These are phyloP conservation scores for Camelus dromedarius DNA, from an alignment of 2,113 vertebrate genomes.

Conservation along the genomic window DNA sequence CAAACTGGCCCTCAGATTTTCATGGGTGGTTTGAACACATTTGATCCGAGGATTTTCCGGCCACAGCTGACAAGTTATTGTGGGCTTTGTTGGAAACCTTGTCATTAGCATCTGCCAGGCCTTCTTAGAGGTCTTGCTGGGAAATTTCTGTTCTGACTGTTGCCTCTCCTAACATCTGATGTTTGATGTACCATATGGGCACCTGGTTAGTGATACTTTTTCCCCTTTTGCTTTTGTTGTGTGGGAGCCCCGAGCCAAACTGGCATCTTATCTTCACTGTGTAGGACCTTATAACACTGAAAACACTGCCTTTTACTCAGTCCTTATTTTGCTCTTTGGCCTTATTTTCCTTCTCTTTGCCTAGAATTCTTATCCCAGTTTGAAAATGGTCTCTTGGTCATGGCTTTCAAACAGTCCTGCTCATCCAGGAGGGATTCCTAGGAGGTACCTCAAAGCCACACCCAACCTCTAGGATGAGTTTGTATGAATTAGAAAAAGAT, in stretches of 20 bases:
- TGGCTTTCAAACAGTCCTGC: not conserved
- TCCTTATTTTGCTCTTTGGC: not conserved
- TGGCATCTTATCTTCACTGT: not conserved
- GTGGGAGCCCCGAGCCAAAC: not conserved
- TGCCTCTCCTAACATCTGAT: not conserved
- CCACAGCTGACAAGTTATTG: not conserved
- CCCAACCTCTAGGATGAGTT: not conserved
- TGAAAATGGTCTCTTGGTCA: constrained; percentile 28
- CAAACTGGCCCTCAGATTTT: not conserved
- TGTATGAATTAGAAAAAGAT: not conserved
- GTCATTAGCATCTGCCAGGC: not conserved
- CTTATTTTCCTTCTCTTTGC: not conserved
- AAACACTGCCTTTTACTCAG: not conserved
- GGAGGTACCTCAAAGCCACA: not conserved
- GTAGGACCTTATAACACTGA: not conserved
- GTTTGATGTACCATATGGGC: not conserved
- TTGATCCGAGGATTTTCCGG: not conserved
- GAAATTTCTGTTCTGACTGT: not conserved
- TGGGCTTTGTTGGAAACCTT: not conserved
- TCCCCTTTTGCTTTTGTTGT: constrained; percentile 26
- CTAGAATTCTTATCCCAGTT: constrained; percentile 2
- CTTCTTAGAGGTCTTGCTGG: not conserved
- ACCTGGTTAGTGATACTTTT: not conserved
- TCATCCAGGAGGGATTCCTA: not conserved
- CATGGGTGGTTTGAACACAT: not conserved